Evolutionary conservation across 2,113 vertebrate species (phyloP).

Genomic region (Peromyscus maniculatus): DNA sequence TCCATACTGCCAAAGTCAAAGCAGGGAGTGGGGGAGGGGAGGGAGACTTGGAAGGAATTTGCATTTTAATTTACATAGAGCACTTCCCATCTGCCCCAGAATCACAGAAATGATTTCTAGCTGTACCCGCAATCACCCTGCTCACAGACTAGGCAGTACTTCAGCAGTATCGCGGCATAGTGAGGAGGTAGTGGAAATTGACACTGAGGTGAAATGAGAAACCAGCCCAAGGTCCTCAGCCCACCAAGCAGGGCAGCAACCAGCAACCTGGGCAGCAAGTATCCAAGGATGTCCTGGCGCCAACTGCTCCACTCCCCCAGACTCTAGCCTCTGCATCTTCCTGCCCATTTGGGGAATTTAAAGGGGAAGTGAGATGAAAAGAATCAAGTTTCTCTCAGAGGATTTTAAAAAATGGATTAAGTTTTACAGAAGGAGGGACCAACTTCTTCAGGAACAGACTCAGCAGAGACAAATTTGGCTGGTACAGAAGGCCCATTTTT

Average conservation of each 20-base stretch:
- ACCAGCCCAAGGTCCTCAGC: not conserved
- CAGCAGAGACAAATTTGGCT: not conserved
- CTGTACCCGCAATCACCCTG: not conserved
- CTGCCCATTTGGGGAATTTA: not conserved
- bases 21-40: no score
- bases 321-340: not conserved
- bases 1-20: not conserved
- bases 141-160: not conserved
- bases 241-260: not conserved
- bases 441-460: not conserved
- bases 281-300: not conserved
- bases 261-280: not conserved
- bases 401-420: not conserved
- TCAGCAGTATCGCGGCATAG: not conserved
- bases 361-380: not conserved
- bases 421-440: not conserved
- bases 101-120: not conserved
- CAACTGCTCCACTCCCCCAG: not conserved
- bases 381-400: constrained; percentile 3
- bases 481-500: not conserved
- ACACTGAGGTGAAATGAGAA: not conserved
- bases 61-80: constrained; percentile 36
- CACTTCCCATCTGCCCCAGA: constrained; percentile 25
- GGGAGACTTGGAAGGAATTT: not conserved
- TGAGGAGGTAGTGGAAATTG: not conserved